Percentiles rank a stretch among this genome's conserved stretches.
phyloP scores from a whole-genome alignment of 2,797 vertebrate genomes.

The Hyperoplus lanceolatus region DNA sequence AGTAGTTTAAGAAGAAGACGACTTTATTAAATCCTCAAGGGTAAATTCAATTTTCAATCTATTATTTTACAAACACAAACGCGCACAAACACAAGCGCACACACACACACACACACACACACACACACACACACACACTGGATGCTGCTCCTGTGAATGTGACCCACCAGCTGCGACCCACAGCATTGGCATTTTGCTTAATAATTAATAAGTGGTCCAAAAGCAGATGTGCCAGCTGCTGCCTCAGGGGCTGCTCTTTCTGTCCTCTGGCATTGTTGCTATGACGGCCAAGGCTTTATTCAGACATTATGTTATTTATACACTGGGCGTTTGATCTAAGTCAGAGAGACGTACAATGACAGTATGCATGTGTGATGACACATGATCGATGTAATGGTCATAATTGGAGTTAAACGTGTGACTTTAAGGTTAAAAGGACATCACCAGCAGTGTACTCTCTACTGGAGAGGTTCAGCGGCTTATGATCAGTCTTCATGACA shows the following conservation, averaged over 20 bases:
- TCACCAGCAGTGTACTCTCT: neutral
- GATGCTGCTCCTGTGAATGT: conserved; percentile 8
- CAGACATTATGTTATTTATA: conserved; percentile 44
- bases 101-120: neutral
- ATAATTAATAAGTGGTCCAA: conserved; percentile 64
- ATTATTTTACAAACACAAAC: no score
- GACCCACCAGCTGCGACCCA: conserved; percentile 59
- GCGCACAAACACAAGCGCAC: no score
- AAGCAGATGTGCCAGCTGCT: conserved; percentile 72
- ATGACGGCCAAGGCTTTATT: conserved; percentile 28
- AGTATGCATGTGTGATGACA: neutral
- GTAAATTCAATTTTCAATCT: no score
- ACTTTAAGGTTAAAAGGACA: neutral
- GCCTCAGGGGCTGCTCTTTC: conserved; percentile 37
- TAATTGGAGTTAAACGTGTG: neutral
- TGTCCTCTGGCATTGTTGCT: conserved; percentile 16
- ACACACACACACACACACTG: neutral
- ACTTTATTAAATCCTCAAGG: no score
- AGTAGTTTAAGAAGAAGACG: neutral
- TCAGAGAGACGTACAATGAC: neutral
- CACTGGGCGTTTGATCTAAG: conserved; percentile 10
- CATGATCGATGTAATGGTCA: neutral
- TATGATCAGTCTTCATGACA: neutral
- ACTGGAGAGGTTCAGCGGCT: neutral
- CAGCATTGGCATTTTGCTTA: conserved; percentile 69